Evolutionary conservation across 1,140 invertebrate genomes (phyloP).

Genomic region (Drosophila chauvacae): DNA sequence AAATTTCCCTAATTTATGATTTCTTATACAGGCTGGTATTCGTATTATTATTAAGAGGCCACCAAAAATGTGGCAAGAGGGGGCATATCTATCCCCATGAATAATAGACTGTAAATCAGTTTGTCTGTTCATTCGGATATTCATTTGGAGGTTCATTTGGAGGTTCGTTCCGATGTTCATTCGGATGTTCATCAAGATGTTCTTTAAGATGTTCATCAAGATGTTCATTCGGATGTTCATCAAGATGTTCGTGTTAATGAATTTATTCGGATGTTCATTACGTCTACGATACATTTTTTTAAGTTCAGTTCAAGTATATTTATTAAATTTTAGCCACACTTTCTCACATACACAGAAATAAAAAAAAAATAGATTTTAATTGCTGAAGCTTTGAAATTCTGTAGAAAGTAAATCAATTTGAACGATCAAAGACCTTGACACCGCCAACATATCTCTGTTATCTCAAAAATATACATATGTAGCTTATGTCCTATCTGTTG

Average conservation of each 20-base stretch:
- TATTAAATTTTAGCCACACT: background rate
- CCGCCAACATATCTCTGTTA: background rate
- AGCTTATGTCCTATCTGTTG: background rate
- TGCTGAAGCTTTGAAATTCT: background rate
- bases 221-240: background rate
- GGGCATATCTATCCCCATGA: background rate
- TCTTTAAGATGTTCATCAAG: background rate
- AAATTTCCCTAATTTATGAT: conserved; percentile 5
- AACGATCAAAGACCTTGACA: background rate
- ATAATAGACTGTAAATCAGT: background rate
- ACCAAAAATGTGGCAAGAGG: background rate
- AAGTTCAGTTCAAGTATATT: too few relatives aligned
- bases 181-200: background rate
- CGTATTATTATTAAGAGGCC: background rate
- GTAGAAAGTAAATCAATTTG: background rate
- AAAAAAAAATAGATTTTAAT: background rate
- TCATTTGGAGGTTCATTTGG: background rate
- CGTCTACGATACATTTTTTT: too few relatives aligned
- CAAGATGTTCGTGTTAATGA: too few relatives aligned
- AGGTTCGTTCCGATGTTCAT: background rate
- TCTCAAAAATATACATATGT: background rate
- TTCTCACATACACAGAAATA: background rate
- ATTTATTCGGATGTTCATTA: too few relatives aligned
- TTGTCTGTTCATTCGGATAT: background rate
- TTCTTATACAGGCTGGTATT: background rate